Evolutionary conservation across 2,888 invertebrate species (phyloP).

Genomic region (Suillia variegata): DNA sequence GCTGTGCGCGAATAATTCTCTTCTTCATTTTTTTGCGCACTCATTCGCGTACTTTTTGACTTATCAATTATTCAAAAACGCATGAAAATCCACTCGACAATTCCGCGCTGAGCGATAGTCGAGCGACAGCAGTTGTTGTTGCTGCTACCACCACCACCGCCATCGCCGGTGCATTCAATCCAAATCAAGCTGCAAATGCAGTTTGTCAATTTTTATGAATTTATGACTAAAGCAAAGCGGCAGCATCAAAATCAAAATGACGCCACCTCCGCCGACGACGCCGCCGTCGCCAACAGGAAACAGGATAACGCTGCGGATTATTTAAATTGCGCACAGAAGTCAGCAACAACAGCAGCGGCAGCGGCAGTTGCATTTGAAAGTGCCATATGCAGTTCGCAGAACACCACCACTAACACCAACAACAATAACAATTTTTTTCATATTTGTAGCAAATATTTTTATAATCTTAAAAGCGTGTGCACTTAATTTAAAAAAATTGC

Average conservation of each 20-base stretch:
- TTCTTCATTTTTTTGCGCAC: not conserved
- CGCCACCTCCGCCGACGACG: no score
- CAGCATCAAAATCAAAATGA: not conserved
- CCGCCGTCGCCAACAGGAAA: constrained; percentile 1
- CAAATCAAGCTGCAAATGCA: no score
- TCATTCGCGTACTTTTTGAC: not conserved
- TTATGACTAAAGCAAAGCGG: constrained; percentile 11
- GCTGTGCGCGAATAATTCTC: no score
- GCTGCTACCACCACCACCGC: no score
- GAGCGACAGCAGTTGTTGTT: no score
- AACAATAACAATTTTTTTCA: not conserved
- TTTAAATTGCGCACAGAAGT: not conserved
- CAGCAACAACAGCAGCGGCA: not conserved
- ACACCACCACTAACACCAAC: not conserved
- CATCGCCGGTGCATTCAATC: no score
- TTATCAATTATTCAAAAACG: constrained; percentile 45
- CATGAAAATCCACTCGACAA: constrained; percentile 36
- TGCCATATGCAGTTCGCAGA: no score
- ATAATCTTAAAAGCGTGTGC: not conserved
- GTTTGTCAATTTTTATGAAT: constrained; percentile 22
- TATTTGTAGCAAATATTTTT: not conserved
- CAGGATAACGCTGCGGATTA: not conserved
- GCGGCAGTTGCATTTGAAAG: no score
- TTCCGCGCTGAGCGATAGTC: not conserved
- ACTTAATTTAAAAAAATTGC: not conserved